Conservation (phyloP, 1,140 invertebrate species). For the Paracyclopina nana region DNA sequence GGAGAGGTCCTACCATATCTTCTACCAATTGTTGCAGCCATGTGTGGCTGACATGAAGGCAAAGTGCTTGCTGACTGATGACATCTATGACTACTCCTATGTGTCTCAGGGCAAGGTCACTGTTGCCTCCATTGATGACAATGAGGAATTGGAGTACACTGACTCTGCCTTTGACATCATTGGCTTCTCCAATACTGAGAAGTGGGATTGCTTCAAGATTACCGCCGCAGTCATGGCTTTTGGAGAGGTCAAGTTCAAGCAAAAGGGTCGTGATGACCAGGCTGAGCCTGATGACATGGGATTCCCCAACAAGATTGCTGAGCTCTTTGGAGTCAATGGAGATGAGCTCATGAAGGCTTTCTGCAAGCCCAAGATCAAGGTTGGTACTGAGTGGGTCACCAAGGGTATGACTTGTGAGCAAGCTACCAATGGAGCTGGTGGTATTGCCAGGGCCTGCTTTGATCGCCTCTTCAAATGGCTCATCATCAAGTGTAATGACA, state of each 20-base stretch:
- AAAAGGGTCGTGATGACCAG: conserved; percentile 97
- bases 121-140: conserved; percentile 38
- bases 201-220: conserved; percentile 75
- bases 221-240: conserved; percentile 95
- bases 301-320: conserved; percentile 22
- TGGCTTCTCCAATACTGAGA: conserved; percentile 88
- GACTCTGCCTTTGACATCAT: conserved; percentile 92
- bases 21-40: conserved; percentile 98
- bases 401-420: conserved; percentile 90
- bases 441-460: conserved; percentile 91
- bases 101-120: conserved; percentile 24
- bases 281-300: conserved; percentile 90
- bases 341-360: conserved; percentile 85
- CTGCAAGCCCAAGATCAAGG: conserved; percentile 93
- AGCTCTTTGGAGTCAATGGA: conserved; percentile 63
- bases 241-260: conserved; percentile 98
- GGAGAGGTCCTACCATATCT: conserved; percentile 99
- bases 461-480: conserved; percentile 92
- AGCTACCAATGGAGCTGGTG: conserved; percentile 51
- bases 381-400: conserved; percentile 96
- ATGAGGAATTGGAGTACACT: conserved; percentile 39
- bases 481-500: conserved; percentile 95
- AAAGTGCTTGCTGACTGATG: conserved; percentile 35
- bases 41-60: conserved; percentile 33
- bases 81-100: conserved; percentile 35